phyloP scores from a whole-genome alignment of 2,888 invertebrate species.

The Nephrotoma flavescens region DNA sequence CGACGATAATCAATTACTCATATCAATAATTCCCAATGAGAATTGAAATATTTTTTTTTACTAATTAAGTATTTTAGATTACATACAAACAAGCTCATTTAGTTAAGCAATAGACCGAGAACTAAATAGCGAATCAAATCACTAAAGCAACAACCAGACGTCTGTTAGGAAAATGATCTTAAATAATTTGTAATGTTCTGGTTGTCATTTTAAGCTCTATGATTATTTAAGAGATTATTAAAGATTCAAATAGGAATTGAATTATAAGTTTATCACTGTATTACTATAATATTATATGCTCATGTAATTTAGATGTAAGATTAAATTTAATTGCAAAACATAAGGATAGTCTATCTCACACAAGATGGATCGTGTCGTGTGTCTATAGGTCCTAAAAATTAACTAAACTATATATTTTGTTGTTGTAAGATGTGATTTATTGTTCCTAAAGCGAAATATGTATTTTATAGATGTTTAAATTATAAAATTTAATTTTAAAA shows the following conservation, averaged over 20 bases:
- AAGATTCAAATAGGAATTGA: background rate
- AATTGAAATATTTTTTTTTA: background rate
- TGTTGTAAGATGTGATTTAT: background rate
- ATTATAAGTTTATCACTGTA: background rate
- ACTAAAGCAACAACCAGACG: too few species aligned
- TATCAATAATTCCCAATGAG: slow-evolving; percentile 2
- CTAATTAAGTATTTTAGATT: background rate
- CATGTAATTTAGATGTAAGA: background rate
- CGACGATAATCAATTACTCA: background rate
- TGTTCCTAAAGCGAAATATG: background rate
- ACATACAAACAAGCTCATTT: background rate
- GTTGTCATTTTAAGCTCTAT: background rate
- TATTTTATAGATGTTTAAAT: background rate
- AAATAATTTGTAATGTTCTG: too few species aligned
- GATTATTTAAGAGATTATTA: background rate
- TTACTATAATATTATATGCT: background rate
- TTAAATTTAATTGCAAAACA: background rate
- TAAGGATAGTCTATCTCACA: background rate
- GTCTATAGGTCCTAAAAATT: background rate
- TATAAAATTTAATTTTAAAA: background rate
- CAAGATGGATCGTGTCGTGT: background rate
- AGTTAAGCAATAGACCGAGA: background rate
- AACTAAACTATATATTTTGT: background rate
- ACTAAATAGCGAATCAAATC: background rate
- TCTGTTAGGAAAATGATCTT: too few species aligned